Base-by-base conservation (phyloP, 2,888 invertebrate species). In the Lepidochitona cinerea region DNA sequence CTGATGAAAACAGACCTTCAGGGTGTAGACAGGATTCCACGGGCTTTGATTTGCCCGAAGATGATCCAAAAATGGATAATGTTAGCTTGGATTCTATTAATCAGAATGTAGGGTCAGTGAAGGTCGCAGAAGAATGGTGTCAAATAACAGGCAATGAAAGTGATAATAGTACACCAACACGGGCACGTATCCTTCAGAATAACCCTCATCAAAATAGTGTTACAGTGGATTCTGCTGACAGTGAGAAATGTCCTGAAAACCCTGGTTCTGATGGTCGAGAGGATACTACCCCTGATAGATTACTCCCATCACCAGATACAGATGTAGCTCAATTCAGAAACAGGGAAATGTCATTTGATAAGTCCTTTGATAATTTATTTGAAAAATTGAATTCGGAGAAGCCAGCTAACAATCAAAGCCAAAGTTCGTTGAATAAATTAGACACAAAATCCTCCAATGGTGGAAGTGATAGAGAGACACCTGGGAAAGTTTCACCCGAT, bases 321-420 rank as follows among this genome's bases (percentile, higher is more conserved):
- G 71, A 71, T 67, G 74, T 68, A 70, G 70, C 65, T 26, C 65
- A 37, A 74, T 73, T 68, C 67, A 73, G 72, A n/a, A 49, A 76
- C 1, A 72, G 81, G n/a, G 84, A 84, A 66, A 69, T 79, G 18
- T 82, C 84, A n/a, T 87, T 87, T 81, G 86, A 87, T 72, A 79
- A 83, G 54, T 86, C 86, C 0, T 68, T 87, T 70, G 85, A 87
- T 65, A 84, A 84, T 70, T 86, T 87, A 26, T 74, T 86, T 73
- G 85, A 85, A 74, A 86, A 83, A 59, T 32, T 59, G 73, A 86
- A 84, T 69, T 84, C 85, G 1, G 87, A 86, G 72, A 84, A 83
- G 37, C 83, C 86, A 6, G 65, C 81, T 54, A 85, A 87, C 73
- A 71, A 9, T 9, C 9, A 12, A 41, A 59, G 59, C 29, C 59